phyloP scores from a whole-genome alignment of 2,797 vertebrate genomes.

The Miichthys miiuy region DNA sequence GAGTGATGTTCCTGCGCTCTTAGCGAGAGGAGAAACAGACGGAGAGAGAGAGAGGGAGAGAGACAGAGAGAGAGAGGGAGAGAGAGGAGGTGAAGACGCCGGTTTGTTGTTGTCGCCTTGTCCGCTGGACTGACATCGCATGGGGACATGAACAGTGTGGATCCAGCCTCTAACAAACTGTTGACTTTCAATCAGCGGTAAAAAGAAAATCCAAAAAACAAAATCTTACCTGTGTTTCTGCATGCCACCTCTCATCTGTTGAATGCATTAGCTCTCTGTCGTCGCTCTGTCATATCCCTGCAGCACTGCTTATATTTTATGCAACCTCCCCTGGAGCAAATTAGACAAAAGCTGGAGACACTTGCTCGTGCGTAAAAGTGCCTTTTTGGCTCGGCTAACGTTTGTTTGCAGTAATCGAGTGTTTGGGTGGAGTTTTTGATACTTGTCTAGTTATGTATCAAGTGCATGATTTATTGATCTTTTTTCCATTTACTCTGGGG shows the following conservation, averaged over 20 bases:
- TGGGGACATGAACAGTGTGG: slow-evolving; percentile 89
- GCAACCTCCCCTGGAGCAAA: slow-evolving; percentile 23
- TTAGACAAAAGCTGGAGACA: slow-evolving; percentile 33
- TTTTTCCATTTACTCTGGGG: slow-evolving; percentile 17
- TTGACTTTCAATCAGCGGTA: slow-evolving; percentile 92
- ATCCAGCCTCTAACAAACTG: slow-evolving; percentile 88
- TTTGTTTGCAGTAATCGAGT: slow-evolving; percentile 4
- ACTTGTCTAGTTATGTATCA: slow-evolving; percentile 27
- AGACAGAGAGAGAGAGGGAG: not conserved
- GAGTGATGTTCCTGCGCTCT: slow-evolving; percentile 64
- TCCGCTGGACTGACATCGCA: slow-evolving; percentile 80
- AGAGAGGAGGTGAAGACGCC: slow-evolving; percentile 17
- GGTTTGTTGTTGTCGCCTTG: slow-evolving; percentile 56
- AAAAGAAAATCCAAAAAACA: slow-evolving; percentile 41
- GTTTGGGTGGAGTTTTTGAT: slow-evolving; percentile 26
- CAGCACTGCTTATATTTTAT: slow-evolving; percentile 48
- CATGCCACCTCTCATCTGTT: slow-evolving; percentile 74
- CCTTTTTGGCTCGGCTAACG: not conserved
- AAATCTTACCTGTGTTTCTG: slow-evolving; percentile 48
- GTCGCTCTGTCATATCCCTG: slow-evolving; percentile 44
- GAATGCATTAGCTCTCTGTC: slow-evolving; percentile 44
- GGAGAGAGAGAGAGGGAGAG: not conserved
- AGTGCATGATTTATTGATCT: slow-evolving; percentile 39
- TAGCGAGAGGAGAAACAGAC: slow-evolving; percentile 37
- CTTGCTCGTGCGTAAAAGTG: slow-evolving; percentile 57